Percentiles rank a stretch among this genome's conserved stretches.
phyloP scores from a whole-genome alignment of 2,113 vertebrate species.

The Aythya baeri region DNA sequence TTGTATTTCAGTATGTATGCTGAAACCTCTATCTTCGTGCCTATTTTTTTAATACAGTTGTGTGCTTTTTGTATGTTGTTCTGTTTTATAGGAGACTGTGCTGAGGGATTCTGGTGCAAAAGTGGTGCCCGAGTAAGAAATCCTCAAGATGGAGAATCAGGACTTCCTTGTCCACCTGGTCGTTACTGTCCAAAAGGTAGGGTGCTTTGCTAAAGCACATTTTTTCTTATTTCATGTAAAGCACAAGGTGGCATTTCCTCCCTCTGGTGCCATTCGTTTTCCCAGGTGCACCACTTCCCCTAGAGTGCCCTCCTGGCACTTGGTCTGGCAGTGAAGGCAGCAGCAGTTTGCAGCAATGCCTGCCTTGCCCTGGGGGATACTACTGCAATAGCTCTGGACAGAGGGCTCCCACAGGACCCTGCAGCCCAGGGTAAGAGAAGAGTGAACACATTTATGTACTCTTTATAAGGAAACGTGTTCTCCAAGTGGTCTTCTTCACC shows the following conservation, averaged over 20 bases:
- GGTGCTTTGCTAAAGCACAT: fast-evolving
- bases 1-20: background rate
- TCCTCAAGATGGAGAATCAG: constrained; percentile 79
- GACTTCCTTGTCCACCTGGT: constrained; percentile 83
- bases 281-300: constrained; percentile 77
- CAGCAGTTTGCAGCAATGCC: constrained; percentile 71
- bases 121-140: constrained; percentile 74
- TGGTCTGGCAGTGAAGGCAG: constrained; percentile 82
- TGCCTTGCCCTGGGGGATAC: constrained; percentile 77
- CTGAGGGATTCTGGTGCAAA: constrained; percentile 88
- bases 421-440: constrained; percentile 78
- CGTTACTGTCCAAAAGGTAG: constrained; percentile 89
- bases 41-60: fast-evolving
- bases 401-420: constrained; percentile 76
- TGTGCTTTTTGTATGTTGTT: background rate
- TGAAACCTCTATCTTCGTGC: background rate
- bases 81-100: constrained; percentile 79
- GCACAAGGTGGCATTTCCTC: background rate
- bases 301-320: constrained; percentile 82
- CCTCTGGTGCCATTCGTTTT: background rate
- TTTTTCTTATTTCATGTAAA: fast-evolving
- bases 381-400: constrained; percentile 80
- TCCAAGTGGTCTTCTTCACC: fast-evolving
- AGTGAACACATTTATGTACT: fast-evolving
- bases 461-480: background rate